Conservation (phyloP, 2,797 vertebrate genomes). For the Anomalospiza imberbis region DNA sequence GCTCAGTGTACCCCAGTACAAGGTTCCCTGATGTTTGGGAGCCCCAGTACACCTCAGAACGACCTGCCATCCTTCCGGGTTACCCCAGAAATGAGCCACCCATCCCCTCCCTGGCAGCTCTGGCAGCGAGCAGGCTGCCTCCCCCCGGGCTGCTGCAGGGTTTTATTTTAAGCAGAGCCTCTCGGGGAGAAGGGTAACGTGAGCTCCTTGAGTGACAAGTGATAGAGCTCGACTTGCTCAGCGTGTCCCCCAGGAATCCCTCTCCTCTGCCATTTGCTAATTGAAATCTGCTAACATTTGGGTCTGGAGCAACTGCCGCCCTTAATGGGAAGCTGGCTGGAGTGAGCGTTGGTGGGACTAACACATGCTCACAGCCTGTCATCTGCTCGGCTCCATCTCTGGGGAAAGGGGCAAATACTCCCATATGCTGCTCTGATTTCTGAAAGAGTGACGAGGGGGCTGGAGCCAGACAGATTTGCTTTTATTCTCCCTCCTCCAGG, state of each 20-base stretch:
- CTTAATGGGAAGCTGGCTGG: slow-evolving; percentile 35
- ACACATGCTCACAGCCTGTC: slow-evolving; percentile 44
- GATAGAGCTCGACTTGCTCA: slow-evolving; percentile 28
- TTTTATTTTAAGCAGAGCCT: slow-evolving; percentile 32
- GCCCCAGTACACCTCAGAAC: background rate
- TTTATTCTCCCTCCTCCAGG: slow-evolving; percentile 72
- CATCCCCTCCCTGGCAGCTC: background rate
- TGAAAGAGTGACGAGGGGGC: slow-evolving; percentile 18
- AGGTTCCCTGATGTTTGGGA: background rate
- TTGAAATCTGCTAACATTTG: slow-evolving; percentile 58
- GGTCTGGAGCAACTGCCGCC: slow-evolving; percentile 43
- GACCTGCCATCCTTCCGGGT: background rate
- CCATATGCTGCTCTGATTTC: slow-evolving; percentile 50
- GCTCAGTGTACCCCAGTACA: accelerated
- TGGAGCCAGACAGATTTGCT: slow-evolving; percentile 25
- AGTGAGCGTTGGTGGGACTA: slow-evolving; percentile 6
- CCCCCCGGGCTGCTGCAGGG: background rate
- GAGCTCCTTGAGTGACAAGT: slow-evolving; percentile 55
- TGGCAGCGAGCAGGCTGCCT: background rate
- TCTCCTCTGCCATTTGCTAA: slow-evolving; percentile 57
- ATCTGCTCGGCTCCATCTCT: slow-evolving; percentile 35
- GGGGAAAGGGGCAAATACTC: slow-evolving; percentile 49
- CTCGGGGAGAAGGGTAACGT: background rate
- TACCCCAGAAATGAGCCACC: background rate
- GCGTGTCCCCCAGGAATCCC: slow-evolving; percentile 51